Conservation (phyloP, 2,113 vertebrate genomes). For the Gila orcuttii region DNA sequence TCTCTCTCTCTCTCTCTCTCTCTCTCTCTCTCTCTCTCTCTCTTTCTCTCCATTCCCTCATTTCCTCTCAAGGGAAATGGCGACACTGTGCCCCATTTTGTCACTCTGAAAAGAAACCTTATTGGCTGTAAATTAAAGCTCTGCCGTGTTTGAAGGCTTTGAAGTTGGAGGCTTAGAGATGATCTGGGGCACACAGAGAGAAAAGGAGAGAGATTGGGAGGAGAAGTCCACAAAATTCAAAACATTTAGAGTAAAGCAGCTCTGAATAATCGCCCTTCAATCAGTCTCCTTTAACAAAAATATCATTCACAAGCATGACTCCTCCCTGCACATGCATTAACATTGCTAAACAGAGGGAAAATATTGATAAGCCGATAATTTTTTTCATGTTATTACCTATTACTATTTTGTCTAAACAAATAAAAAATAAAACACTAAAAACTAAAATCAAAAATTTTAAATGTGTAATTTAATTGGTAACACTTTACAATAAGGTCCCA, state of each 20-base stretch:
- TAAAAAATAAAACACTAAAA: neutral
- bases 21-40: constrained; percentile 17
- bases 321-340: neutral
- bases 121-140: constrained; percentile 51
- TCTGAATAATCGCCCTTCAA: constrained; percentile 46
- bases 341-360: neutral
- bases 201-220: constrained; percentile 21
- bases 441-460: no score
- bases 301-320: constrained; percentile 33
- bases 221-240: constrained; percentile 43
- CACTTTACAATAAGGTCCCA: no score
- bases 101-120: constrained; percentile 52
- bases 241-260: constrained; percentile 42
- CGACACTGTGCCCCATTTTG: constrained; percentile 45
- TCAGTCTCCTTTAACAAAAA: constrained; percentile 45
- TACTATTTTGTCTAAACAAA: neutral
- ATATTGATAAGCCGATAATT: neutral
- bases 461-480: no score
- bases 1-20: constrained; percentile 12
- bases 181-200: constrained; percentile 49
- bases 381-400: neutral
- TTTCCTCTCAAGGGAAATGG: constrained; percentile 36
- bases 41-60: neutral
- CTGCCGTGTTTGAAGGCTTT: constrained; percentile 45
- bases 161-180: constrained; percentile 52